A percentile compares a stretch with the other conserved stretches of the same genome.
Evolutionary conservation across 1,140 invertebrate species (phyloP).

Genomic region (Pseudomyrmex pallidus): DNA sequence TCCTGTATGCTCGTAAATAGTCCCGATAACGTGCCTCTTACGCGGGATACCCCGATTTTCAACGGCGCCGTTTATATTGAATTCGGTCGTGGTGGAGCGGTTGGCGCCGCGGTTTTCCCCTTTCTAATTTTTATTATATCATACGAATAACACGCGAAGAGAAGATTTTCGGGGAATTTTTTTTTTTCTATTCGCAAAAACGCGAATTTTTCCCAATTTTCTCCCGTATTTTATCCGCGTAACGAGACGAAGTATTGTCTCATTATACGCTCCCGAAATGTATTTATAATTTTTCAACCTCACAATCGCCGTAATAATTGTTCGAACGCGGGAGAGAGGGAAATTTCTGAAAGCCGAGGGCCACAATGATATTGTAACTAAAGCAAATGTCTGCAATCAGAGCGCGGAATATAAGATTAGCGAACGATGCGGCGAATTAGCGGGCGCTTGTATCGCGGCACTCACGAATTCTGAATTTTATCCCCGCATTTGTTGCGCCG

Average conservation of each 20-base stretch:
- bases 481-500: slow-evolving; percentile 19
- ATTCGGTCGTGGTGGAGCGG: slow-evolving; percentile 7
- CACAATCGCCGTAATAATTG: not conserved
- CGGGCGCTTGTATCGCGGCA: slow-evolving; percentile 29
- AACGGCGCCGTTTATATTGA: slow-evolving; percentile 42
- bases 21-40: slow-evolving; percentile 53
- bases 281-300: slow-evolving; percentile 20
- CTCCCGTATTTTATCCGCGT: not conserved
- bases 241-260: slow-evolving; percentile 10
- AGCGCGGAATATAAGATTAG: slow-evolving; percentile 40
- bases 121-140: slow-evolving; percentile 2
- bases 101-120: slow-evolving; percentile 26
- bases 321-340: not conserved
- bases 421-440: slow-evolving; percentile 31
- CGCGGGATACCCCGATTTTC: slow-evolving; percentile 46
- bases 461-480: slow-evolving; percentile 32
- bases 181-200: slow-evolving; percentile 1
- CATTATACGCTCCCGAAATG: not conserved
- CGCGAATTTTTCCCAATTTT: not conserved
- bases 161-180: not conserved
- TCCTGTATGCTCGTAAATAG: slow-evolving; percentile 57
- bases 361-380: slow-evolving; percentile 10
- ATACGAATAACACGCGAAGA: too few species aligned
- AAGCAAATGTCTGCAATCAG: slow-evolving; percentile 45
- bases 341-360: slow-evolving; percentile 24